These are phyloP conservation scores for Mythimna impura DNA, from an alignment of 2,888 invertebrate species.

Conservation along the genomic window DNA sequence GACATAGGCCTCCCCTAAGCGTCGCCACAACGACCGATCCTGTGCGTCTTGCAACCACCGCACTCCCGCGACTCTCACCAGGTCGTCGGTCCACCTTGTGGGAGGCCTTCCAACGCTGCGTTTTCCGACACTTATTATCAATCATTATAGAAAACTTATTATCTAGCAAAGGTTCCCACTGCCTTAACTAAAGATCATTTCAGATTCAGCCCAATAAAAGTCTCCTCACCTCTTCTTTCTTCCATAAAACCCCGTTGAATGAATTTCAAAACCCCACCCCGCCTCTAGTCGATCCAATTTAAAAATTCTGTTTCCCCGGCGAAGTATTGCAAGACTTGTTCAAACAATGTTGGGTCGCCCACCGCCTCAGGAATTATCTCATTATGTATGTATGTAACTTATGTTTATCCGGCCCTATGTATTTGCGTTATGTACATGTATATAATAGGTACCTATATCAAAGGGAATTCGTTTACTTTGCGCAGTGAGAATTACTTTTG, in stretches of 20 bases:
- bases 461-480: constrained; percentile 28
- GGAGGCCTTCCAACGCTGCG: too few species aligned
- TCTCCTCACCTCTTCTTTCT: too few species aligned
- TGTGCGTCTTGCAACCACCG: too few species aligned
- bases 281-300: constrained; percentile 45
- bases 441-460: constrained; percentile 4
- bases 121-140: too few species aligned
- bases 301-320: constrained; percentile 55
- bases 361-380: constrained; percentile 49
- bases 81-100: too few species aligned
- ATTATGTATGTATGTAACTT: constrained; percentile 48
- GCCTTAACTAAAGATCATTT: too few species aligned
- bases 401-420: constrained; percentile 32
- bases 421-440: constrained; percentile 27
- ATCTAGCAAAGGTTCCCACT: too few species aligned
- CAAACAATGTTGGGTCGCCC: constrained; percentile 48
- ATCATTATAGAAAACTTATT: too few species aligned
- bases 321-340: constrained; percentile 29
- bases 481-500: constrained; percentile 8
- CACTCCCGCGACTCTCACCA: too few species aligned
- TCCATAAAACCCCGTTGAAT: not conserved
- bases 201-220: too few species aligned
- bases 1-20: too few species aligned
- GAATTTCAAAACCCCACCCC: not conserved
- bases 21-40: too few species aligned